Evolutionary conservation across 2,888 invertebrate genomes (phyloP).

Genomic region (Poecilus cupreus): DNA sequence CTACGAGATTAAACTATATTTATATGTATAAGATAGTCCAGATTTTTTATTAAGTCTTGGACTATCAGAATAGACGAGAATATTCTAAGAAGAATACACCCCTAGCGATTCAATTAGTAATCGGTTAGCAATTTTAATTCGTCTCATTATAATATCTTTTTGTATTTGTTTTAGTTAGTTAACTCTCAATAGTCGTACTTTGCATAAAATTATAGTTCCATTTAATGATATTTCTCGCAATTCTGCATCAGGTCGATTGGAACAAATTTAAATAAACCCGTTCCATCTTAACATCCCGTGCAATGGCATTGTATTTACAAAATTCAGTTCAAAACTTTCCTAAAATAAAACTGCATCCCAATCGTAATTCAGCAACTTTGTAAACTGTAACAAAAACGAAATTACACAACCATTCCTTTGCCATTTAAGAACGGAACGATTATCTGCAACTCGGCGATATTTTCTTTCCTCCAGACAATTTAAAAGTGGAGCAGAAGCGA

Average conservation of each 20-base stretch:
- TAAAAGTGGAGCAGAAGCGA: slow-evolving; percentile 18
- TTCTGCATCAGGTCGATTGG: not conserved
- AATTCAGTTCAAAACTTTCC: not conserved
- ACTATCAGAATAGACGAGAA: too few relatives aligned
- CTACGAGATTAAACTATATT: too few relatives aligned
- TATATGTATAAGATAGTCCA: too few relatives aligned
- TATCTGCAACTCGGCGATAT: slow-evolving; percentile 34
- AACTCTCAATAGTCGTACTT: not conserved
- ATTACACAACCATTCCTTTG: slow-evolving; percentile 13
- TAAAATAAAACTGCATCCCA: not conserved
- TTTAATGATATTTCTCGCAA: not conserved
- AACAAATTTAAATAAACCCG: not conserved
- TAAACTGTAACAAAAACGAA: slow-evolving; percentile 18
- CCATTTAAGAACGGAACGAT: slow-evolving; percentile 18
- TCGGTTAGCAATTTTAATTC: too few relatives aligned
- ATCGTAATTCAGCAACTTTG: slow-evolving; percentile 10
- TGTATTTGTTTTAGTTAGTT: too few relatives aligned
- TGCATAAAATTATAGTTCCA: not conserved
- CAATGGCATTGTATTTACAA: slow-evolving; percentile 23
- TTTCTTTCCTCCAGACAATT: slow-evolving; percentile 30
- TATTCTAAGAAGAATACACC: too few relatives aligned
- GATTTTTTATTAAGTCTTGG: too few relatives aligned
- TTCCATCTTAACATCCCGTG: not conserved
- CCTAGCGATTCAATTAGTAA: too few relatives aligned
- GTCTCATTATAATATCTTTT: too few relatives aligned